Percentiles rank a stretch among this genome's conserved stretches.
Evolutionary conservation across 2,113 vertebrate genomes (phyloP).

Genomic region (Struthidea cinerea): DNA sequence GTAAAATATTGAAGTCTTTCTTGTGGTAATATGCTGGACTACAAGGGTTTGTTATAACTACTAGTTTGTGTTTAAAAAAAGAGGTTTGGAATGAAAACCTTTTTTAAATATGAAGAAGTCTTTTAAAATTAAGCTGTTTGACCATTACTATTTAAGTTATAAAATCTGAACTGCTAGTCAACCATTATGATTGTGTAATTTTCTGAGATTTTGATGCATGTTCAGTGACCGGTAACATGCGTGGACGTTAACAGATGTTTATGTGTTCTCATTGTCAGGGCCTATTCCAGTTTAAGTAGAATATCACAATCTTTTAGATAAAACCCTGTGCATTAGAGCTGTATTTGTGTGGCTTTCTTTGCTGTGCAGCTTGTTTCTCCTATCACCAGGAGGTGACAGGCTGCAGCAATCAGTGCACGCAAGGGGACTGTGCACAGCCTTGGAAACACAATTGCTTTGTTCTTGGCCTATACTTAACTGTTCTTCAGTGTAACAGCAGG

Average conservation of each 20-base stretch:
- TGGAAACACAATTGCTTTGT: neutral
- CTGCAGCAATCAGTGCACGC: neutral
- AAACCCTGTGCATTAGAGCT: neutral
- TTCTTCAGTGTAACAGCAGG: neutral
- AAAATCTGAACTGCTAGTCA: neutral
- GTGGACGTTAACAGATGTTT: neutral
- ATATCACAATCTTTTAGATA: neutral
- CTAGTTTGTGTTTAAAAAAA: neutral
- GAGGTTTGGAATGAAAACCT: neutral
- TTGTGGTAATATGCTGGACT: neutral
- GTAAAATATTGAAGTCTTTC: neutral
- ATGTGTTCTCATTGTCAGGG: neutral
- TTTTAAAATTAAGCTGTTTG: neutral
- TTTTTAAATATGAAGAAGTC: neutral
- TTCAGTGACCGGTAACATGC: neutral
- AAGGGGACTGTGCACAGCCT: neutral
- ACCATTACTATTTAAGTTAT: neutral
- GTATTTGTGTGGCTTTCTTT: neutral
- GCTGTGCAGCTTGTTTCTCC: neutral
- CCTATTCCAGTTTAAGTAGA: neutral
- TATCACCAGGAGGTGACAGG: neutral
- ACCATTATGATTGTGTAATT: fast-evolving
- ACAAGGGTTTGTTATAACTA: neutral
- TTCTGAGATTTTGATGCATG: neutral
- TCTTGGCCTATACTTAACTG: neutral